Percentiles rank a stretch among this genome's conserved stretches.
phyloP scores from a whole-genome alignment of 1,140 invertebrate genomes.

The Hyposmocoma kahamanoa region DNA sequence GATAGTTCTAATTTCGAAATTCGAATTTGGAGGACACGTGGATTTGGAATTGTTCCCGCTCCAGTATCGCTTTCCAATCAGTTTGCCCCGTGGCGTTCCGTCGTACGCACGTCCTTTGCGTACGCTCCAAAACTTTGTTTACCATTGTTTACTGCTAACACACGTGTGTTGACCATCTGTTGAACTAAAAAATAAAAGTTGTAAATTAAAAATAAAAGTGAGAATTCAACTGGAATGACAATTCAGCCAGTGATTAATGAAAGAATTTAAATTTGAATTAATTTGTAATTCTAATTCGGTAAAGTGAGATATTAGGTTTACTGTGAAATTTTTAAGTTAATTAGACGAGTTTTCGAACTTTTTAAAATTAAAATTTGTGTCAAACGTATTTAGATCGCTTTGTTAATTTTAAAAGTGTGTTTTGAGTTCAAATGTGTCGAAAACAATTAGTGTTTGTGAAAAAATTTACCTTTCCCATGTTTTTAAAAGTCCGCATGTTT shows the following conservation, averaged over 20 bases:
- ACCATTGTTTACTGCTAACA: constrained; percentile 29
- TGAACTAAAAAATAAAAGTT: not conserved
- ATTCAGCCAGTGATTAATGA: not conserved
- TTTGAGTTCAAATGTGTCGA: not conserved
- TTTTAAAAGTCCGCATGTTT: no score
- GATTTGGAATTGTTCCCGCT: constrained; percentile 25
- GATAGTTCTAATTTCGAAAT: constrained; percentile 21
- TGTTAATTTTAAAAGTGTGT: not conserved
- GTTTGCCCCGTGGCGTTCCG: constrained; percentile 34
- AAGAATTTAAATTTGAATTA: constrained; percentile 1
- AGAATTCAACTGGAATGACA: not conserved
- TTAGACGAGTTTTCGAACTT: no score
- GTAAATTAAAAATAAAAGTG: not conserved
- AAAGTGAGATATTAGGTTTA: not conserved
- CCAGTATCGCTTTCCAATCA: constrained; percentile 50
- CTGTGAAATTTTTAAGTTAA: no score
- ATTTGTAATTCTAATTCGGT: not conserved
- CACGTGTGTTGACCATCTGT: constrained; percentile 17
- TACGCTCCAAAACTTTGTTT: not conserved
- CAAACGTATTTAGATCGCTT: no score
- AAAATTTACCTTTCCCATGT: not conserved
- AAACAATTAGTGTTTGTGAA: not conserved
- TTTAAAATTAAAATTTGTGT: no score
- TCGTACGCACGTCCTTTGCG: constrained; percentile 38
- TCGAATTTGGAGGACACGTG: constrained; percentile 22